These are phyloP conservation scores for Stomatorhinus ivindoensis DNA, from an alignment of 2,113 vertebrate genomes.

Conservation along the genomic window DNA sequence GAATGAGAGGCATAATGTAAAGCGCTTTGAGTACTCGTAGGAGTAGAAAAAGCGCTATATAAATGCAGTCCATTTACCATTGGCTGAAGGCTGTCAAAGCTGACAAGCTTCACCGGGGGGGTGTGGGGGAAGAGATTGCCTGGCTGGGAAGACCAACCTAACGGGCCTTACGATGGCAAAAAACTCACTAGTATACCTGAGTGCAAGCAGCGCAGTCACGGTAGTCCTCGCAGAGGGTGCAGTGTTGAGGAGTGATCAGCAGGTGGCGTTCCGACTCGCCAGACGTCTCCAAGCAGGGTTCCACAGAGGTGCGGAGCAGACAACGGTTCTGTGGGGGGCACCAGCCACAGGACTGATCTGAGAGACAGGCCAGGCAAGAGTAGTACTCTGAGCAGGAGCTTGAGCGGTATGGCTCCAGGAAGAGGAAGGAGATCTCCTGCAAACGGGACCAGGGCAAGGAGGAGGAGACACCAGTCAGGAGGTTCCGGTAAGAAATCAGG, in stretches of 20 bases:
- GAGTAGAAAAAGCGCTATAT: too few relatives aligned
- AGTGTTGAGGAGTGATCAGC: conserved; percentile 73
- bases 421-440: conserved; percentile 85
- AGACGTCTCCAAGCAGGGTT: conserved; percentile 53
- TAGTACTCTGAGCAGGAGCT: conserved; percentile 64
- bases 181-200: conserved; percentile 51
- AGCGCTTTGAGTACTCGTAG: too few relatives aligned
- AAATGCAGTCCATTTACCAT: too few relatives aligned
- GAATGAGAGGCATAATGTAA: too few relatives aligned
- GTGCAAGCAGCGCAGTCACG: conserved; percentile 80
- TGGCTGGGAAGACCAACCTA: not conserved
- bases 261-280: conserved; percentile 56
- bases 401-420: conserved; percentile 79
- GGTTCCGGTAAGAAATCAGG: not conserved
- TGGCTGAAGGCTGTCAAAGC: not conserved
- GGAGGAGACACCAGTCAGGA: not conserved
- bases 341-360: conserved; percentile 87
- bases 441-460: not conserved
- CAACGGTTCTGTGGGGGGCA: conserved; percentile 66
- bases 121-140: not conserved
- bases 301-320: conserved; percentile 53
- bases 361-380: conserved; percentile 79
- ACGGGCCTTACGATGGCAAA: not conserved
- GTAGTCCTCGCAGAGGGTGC: conserved; percentile 79
- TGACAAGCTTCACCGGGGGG: not conserved